Conservation (phyloP, 2,113 vertebrate species). For the Calcarius ornatus region DNA sequence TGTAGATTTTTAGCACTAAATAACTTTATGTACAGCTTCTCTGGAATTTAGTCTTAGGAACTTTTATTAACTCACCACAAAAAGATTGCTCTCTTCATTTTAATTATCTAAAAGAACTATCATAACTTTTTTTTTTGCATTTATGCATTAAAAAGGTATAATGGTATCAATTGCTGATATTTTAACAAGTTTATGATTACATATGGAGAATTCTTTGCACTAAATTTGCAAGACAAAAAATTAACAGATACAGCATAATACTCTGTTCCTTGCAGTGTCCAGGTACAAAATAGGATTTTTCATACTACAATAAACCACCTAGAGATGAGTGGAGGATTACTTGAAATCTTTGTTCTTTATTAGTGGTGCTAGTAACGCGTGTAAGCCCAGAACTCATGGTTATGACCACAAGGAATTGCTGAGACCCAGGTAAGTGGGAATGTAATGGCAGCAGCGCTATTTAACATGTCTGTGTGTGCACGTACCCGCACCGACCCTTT, state of each 20-base stretch:
- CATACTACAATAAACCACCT: neutral
- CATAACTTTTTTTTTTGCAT: neutral
- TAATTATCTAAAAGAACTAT: conserved; percentile 40
- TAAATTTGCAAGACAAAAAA: conserved; percentile 36
- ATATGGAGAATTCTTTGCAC: conserved; percentile 44
- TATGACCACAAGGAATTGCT: neutral
- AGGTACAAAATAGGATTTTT: neutral
- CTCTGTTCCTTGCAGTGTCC: neutral
- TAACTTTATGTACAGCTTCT: conserved; percentile 72
- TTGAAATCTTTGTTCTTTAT: conserved; percentile 24
- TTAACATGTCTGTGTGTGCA: neutral
- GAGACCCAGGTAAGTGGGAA: neutral
- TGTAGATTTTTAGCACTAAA: conserved; percentile 72
- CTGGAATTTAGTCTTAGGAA: conserved; percentile 61
- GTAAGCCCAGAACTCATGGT: neutral
- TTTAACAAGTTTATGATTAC: conserved; percentile 44
- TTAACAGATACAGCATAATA: neutral
- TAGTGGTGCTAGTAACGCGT: neutral
- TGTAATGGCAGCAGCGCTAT: neutral
- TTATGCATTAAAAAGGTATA: conserved; percentile 4
- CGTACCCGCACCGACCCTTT: neutral
- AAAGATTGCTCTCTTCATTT: conserved; percentile 36
- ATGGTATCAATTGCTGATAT: conserved; percentile 32
- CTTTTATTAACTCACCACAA: conserved; percentile 59
- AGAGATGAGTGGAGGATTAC: conserved; percentile 21